These are phyloP conservation scores for Cygnus buccinator DNA, from an alignment of 2,113 vertebrate species.

Conservation along the genomic window DNA sequence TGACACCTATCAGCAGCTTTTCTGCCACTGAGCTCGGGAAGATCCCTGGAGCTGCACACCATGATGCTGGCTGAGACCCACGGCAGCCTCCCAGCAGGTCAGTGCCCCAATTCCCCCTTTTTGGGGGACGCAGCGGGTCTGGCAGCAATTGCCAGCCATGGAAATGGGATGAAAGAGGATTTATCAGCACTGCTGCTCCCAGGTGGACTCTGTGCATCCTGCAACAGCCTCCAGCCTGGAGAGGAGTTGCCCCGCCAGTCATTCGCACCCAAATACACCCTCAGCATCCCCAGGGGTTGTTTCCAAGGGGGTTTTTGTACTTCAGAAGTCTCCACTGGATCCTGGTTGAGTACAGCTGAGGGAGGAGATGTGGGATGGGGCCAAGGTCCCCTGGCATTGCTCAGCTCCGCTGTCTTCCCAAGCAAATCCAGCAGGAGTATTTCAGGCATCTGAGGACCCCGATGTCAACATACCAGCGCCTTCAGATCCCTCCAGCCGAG, in stretches of 20 bases:
- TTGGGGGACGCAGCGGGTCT: neutral
- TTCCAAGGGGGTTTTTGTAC: neutral
- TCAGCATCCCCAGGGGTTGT: neutral
- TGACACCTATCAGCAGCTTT: neutral
- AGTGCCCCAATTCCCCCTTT: fast-evolving
- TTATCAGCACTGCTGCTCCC: neutral
- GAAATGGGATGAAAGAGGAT: neutral
- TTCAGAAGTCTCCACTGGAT: neutral
- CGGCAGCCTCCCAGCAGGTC: fast-evolving
- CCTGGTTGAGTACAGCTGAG: neutral
- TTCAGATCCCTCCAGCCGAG: neutral
- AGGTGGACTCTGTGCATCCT: neutral
- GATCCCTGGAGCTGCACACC: neutral
- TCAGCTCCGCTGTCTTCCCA: too few relatives aligned
- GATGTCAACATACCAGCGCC: fast-evolving
- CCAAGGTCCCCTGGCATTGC: too few relatives aligned
- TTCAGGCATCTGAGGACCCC: neutral
- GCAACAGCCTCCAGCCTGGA: neutral
- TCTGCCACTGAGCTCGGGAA: neutral
- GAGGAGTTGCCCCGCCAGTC: neutral
- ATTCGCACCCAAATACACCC: fast-evolving
- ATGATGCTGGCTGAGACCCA: neutral
- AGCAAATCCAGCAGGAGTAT: neutral
- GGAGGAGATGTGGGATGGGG: neutral
- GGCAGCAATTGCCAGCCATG: neutral